phyloP scores from a whole-genome alignment of 2,888 invertebrate genomes.

The Coelinius sp. region DNA sequence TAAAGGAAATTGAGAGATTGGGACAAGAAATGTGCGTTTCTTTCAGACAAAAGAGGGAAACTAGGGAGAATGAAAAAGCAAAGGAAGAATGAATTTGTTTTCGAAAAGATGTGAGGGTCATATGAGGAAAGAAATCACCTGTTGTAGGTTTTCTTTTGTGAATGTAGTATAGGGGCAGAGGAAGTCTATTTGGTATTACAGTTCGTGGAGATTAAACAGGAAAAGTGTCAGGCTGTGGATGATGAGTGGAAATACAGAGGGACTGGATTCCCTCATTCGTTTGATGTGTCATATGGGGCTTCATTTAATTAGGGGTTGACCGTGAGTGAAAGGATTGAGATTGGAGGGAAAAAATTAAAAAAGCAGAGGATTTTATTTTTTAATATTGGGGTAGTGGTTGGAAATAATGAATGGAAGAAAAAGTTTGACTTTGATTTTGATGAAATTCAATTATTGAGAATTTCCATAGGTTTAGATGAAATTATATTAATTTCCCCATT shows the following conservation, averaged over 20 bases:
- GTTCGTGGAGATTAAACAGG: constrained; percentile 6
- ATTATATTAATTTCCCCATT: not conserved
- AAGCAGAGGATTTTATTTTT: not conserved
- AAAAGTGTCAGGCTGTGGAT: constrained; percentile 17
- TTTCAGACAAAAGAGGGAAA: not conserved
- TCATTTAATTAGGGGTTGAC: constrained; percentile 46
- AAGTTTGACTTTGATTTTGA: not conserved
- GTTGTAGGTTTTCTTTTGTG: not conserved
- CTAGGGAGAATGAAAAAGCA: not conserved
- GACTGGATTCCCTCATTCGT: constrained; percentile 33
- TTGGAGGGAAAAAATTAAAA: constrained; percentile 17
- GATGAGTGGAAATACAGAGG: constrained; percentile 11
- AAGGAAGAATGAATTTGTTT: not conserved
- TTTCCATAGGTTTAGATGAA: too few relatives aligned
- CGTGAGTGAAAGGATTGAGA: not conserved
- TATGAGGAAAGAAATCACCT: constrained; percentile 8
- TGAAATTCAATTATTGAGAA: not conserved
- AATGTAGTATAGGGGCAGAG: not conserved
- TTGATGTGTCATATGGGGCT: constrained; percentile 48
- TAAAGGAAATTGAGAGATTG: not conserved
- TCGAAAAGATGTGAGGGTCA: not conserved
- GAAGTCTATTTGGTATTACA: constrained; percentile 10
- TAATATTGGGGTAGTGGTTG: not conserved
- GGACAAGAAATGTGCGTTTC: not conserved
- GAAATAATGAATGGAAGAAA: not conserved